Base-by-base conservation (phyloP, 2,797 vertebrate species). In the Eidolon dupreanum region DNA sequence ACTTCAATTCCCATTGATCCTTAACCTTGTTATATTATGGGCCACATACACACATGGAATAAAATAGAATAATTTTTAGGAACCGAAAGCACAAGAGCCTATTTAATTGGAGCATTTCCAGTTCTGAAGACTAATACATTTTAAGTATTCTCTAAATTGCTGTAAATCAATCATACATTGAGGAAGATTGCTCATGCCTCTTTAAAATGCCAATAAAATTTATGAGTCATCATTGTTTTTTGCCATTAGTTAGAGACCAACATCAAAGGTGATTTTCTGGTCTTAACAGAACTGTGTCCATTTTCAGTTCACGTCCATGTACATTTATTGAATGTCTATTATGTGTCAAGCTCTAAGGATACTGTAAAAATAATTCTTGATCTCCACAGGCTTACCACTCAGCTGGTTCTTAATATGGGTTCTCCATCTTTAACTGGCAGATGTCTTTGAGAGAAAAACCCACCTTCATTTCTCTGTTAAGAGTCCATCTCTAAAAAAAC, bases 401-500 rank as follows among this genome's bases (percentile, higher is more conserved):
- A 74, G 8, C 28, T 73, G 78, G 22, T 51, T 81, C 51, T 85
- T 46, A 63, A 70, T 22, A 7, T n/a, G 20, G 4, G 0, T 71
- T 94, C 71, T 75, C 24, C 24, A n/a, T 41, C 8, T 5, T 24
- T 66, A 63, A 84, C 38, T 46, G 33, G 28, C 16, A 74, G 13
- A 13, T 57, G 12, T 74, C 51, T 90, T 17, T 88, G 57, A 84
- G 1, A 68, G 24, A 68, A 94, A 93, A 94, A n/a, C 1, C 41
- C 10, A 71, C 26, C 55, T 84, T 53, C 24, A 15, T 57, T 79
- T 74, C 38, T 73, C 53, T 78, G 36, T 38, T 91, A 59, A 85
- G 38, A 85, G 36, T 81, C 38, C 71, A 26, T 74, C 71, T 95
- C 33, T 93, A 61, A 82, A 86, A 81, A 86, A 94, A 59, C 43